These are phyloP conservation scores for Brachypodius melanocephalos DNA, from an alignment of 2,113 vertebrate species.

Conservation along the genomic window DNA sequence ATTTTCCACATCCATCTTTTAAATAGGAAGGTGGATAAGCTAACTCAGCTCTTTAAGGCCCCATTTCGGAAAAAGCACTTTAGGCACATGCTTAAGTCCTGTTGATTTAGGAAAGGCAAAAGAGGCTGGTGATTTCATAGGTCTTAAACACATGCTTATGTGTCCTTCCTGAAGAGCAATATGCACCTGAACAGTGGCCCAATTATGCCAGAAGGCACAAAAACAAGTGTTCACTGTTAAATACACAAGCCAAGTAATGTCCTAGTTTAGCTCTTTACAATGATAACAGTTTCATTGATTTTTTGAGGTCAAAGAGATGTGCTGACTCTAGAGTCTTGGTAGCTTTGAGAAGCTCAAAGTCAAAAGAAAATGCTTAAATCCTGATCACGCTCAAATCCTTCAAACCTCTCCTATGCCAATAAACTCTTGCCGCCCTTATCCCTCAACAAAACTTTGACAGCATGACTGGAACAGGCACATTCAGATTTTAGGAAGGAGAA, in stretches of 20 bases:
- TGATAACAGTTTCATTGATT: neutral
- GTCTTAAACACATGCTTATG: slow-evolving; percentile 67
- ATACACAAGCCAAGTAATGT: neutral
- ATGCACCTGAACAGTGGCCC: slow-evolving; percentile 28
- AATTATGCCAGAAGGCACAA: slow-evolving; percentile 26
- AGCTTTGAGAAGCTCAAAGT: neutral
- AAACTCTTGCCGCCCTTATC: neutral
- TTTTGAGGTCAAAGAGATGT: neutral
- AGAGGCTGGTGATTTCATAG: slow-evolving; percentile 57
- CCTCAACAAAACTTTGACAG: neutral
- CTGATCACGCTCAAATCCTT: accelerated
- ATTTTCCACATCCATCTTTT: slow-evolving; percentile 65
- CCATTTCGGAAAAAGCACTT: slow-evolving; percentile 56
- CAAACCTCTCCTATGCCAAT: neutral
- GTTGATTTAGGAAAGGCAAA: slow-evolving; percentile 64
- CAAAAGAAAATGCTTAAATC: neutral
- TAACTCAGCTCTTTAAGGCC: slow-evolving; percentile 47
- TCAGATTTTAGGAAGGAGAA: neutral
- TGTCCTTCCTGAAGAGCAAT: slow-evolving; percentile 61
- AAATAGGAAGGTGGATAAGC: slow-evolving; percentile 59
- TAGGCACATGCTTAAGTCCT: slow-evolving; percentile 53
- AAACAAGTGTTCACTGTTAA: neutral
- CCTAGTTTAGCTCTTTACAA: neutral
- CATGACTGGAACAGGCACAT: neutral
- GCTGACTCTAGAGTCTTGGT: neutral